Evolutionary conservation across 1,140 invertebrate genomes (phyloP).

Genomic region (Achroia grisella): DNA sequence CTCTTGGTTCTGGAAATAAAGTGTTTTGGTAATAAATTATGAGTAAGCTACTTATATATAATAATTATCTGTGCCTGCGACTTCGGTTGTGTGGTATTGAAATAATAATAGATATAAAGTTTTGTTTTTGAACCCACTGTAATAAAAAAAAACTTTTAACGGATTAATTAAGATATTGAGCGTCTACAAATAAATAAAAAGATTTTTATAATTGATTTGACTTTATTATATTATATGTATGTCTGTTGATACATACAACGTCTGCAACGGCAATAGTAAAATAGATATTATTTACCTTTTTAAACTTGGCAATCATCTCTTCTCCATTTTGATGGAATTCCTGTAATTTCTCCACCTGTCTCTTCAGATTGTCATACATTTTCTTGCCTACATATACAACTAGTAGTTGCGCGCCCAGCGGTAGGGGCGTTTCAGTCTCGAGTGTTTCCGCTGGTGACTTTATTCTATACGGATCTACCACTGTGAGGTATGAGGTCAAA

Average conservation of each 20-base stretch:
- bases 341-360: slow-evolving; percentile 55
- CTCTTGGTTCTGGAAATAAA: slow-evolving; percentile 49
- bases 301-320: slow-evolving; percentile 50
- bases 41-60: no score
- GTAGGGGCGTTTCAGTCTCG: slow-evolving; percentile 79
- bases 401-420: slow-evolving; percentile 84
- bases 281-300: slow-evolving; percentile 43
- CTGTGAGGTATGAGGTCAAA: slow-evolving; percentile 83
- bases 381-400: slow-evolving; percentile 81
- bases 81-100: no score
- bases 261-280: no score
- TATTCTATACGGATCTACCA: slow-evolving; percentile 87
- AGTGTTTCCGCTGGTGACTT: slow-evolving; percentile 84
- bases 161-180: no score
- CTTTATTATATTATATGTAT: no score
- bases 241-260: no score
- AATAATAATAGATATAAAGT: no score
- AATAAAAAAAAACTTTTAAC: no score
- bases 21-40: neutral
- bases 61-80: no score
- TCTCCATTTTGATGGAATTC: slow-evolving; percentile 49
- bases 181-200: no score
- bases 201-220: no score
- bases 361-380: slow-evolving; percentile 74
- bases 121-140: no score